Evolutionary conservation across 2,797 vertebrate genomes (phyloP).

Genomic region (Mus minutoides): DNA sequence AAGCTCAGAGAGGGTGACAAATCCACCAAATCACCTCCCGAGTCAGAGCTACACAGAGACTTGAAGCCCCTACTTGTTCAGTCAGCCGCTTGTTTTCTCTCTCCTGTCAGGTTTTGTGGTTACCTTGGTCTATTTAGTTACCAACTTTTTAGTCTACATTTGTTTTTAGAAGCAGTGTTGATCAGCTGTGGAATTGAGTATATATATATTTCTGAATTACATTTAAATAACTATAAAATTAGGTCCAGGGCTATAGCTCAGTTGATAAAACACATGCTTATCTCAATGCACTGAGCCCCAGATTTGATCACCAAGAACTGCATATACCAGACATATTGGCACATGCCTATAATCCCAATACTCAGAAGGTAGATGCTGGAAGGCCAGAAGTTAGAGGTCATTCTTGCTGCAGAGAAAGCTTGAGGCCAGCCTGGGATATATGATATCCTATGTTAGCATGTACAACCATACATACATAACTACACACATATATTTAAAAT

Average conservation of each 20-base stretch:
- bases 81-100: background rate
- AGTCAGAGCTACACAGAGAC: background rate
- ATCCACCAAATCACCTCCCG: background rate
- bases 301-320: background rate
- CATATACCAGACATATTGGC: background rate
- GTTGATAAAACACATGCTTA: background rate
- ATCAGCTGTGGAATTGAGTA: background rate
- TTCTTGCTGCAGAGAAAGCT: background rate
- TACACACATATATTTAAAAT: background rate
- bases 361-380: background rate
- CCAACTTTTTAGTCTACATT: background rate
- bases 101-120: background rate
- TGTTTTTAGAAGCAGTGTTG: background rate
- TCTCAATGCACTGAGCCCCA: background rate
- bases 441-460: background rate
- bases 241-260: background rate
- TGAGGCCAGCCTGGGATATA: background rate
- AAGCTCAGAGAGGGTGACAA: background rate
- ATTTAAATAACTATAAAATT: slow-evolving; percentile 27
- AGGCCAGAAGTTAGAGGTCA: background rate
- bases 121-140: background rate
- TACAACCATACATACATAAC: background rate
- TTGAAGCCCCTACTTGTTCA: background rate
- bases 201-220: background rate
- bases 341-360: background rate